Base-by-base conservation (phyloP, 2,888 invertebrate species). In the Ectemnius continuus region DNA sequence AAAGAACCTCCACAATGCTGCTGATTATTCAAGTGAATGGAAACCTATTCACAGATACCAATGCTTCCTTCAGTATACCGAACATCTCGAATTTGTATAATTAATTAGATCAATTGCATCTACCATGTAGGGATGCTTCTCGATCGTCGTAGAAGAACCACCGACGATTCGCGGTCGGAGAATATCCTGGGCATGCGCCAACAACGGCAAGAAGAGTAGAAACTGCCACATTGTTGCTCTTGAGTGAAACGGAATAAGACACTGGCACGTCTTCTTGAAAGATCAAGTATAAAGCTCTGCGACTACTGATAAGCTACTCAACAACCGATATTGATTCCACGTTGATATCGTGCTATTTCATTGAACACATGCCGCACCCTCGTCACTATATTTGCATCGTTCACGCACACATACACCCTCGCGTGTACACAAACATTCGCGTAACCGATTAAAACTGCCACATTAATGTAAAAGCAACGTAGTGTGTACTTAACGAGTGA, bases 1-100 rank as follows among this genome's bases (percentile, higher is more conserved):
- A 90, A 85, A 20, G 89, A 86, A 8, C 89, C 90, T 4, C 89
- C 90, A 67, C 90, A 89, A 57, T 70, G 45, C 66, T 87, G 85
- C 13, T 81, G 72, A 14, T 14, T 52, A 0, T 70, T 52, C 18
- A 64, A 68, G 63, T 75, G 61, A 59, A 83, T 62, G 28, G 83
- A 72, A 18, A 79, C 82, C 84, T 84, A 23, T 18, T 8, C n/a
- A 23, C 26, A 75, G 62, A 47, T 47, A 28, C 65, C 23, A 11
- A n/a, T 16, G 13, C 36, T n/a, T 45, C 5, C 60, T 8, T 18
- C 4, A n/a, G n/a, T 4, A 13, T 0, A 5, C 6, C 16, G 57
- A 28, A 64, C 8, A 28, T 47, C 58, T 14, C 70, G 26, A 14
- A 52, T 16, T 52, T 16, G 59, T 60, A 8, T 59, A 73, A 28